phyloP scores from a whole-genome alignment of 23 tunicate species.

The Styela plicata region DNA sequence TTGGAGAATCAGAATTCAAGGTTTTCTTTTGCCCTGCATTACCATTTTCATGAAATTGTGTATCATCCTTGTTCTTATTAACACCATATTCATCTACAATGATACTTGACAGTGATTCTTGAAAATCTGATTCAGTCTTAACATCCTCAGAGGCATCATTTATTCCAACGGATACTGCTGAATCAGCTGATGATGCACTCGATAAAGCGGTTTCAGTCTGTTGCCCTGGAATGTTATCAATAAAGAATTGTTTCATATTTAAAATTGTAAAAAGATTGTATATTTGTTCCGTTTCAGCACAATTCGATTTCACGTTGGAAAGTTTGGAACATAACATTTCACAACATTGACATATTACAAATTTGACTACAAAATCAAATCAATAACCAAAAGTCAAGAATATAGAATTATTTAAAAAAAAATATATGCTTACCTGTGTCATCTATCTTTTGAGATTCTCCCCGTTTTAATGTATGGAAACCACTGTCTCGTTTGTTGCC shows the following conservation, averaged over 20 bases:
- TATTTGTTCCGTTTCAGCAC: too few relatives aligned
- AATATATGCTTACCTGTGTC: too few relatives aligned
- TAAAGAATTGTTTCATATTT: too few relatives aligned
- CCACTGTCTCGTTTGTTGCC: conserved; percentile 40
- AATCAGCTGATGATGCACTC: not conserved
- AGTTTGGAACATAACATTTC: too few relatives aligned
- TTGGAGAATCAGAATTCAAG: not conserved
- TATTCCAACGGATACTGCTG: not conserved
- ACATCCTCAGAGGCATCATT: not conserved
- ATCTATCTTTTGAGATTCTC: not conserved
- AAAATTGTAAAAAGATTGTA: too few relatives aligned
- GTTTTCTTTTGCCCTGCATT: not conserved
- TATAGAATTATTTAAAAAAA: too few relatives aligned
- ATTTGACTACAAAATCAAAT: too few relatives aligned
- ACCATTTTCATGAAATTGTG: not conserved
- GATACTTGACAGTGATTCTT: not conserved
- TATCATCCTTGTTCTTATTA: not conserved
- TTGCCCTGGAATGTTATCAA: too few relatives aligned
- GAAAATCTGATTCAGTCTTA: not conserved
- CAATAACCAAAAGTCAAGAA: too few relatives aligned
- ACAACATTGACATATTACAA: too few relatives aligned
- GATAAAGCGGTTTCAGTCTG: not conserved
- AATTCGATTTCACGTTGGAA: too few relatives aligned
- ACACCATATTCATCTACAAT: not conserved
- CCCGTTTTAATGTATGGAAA: conserved; percentile 34